Base-by-base conservation (phyloP, 2,888 invertebrate genomes). In the Lymantria monacha region DNA sequence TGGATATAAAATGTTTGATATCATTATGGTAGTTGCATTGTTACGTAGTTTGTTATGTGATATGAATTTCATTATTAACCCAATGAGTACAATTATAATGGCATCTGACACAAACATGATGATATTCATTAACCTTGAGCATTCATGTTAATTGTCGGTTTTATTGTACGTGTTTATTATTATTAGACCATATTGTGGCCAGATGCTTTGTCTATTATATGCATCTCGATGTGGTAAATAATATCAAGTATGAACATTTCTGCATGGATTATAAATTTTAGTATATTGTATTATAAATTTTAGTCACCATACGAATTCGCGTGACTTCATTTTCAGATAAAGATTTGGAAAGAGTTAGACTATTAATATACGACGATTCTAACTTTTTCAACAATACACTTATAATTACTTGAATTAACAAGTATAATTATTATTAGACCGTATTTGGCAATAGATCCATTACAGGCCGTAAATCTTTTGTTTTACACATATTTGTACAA, bases 81-180 rank as follows among this genome's bases (percentile, higher is more conserved):
- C 49, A 61, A 51, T 55, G 31, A 51, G 59, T 55, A 46, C 48
- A 63, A 72, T 59, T 51, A 57, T 66, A 48, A 58, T 60, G 57
- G 59, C 57, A 63, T 59, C 55, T 70, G 64, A 65, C 63, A 62
- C 57, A 56, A 63, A 57, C 49, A 55, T 55, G 55, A 55, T 55
- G 55, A 65, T 66, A 61, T 48, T 52, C 48, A 65, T 67, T 63
- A 58, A 69, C 67, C 67, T 67, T 69, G 67, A 37, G 10, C 46
- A 42, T 42, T 41, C 46, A 47, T 44, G 33, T 58, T 53, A 53
- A 59, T 52, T 57, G 46, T 52, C 49, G 15, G 44, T 47, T 38
- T 45, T 37, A 62, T 30, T 22, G 30, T 14, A n/a, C 30, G 40
- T 51, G 1, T 46, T 40, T 48, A 41, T 42, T 46, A 53, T 40